Evolutionary conservation across 2,797 vertebrate species (phyloP).

Genomic region (Discoglossus pictus): DNA sequence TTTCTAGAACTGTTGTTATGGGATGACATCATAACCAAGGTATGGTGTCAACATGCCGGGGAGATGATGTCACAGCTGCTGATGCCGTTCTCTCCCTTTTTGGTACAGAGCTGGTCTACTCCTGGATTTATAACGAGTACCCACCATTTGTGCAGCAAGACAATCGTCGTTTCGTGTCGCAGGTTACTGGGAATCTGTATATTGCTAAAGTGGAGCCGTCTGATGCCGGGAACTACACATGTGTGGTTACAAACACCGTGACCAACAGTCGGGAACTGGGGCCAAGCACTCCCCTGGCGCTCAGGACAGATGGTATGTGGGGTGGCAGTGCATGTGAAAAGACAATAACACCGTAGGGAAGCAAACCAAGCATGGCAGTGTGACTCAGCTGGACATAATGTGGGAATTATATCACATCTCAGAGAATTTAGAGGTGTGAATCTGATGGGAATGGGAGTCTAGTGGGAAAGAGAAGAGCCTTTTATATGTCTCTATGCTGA

Average conservation of each 20-base stretch:
- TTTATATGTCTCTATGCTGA: no score
- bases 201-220: conserved; percentile 95
- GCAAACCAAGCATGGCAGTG: no score
- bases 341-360: no score
- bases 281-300: conserved; percentile 89
- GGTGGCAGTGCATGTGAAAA: no score
- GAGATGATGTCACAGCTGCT: background rate
- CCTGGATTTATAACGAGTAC: conserved; percentile 97
- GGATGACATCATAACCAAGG: no score
- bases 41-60: no score
- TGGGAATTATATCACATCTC: no score
- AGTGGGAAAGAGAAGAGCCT: no score
- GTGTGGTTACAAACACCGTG: conserved; percentile 90
- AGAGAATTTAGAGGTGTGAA: no score
- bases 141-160: conserved; percentile 92
- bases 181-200: conserved; percentile 94
- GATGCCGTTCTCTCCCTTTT: background rate
- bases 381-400: no score
- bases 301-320: conserved; percentile 89
- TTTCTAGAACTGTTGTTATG: no score
- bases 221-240: conserved; percentile 96
- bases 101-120: conserved; percentile 85
- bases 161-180: conserved; percentile 90
- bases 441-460: no score
- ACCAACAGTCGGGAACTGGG: conserved; percentile 87